Evolutionary conservation across 2,888 invertebrate genomes (phyloP), one percentile per base, ranked within the genome.

Genomic region (Eurytoma adleriae): DNA sequence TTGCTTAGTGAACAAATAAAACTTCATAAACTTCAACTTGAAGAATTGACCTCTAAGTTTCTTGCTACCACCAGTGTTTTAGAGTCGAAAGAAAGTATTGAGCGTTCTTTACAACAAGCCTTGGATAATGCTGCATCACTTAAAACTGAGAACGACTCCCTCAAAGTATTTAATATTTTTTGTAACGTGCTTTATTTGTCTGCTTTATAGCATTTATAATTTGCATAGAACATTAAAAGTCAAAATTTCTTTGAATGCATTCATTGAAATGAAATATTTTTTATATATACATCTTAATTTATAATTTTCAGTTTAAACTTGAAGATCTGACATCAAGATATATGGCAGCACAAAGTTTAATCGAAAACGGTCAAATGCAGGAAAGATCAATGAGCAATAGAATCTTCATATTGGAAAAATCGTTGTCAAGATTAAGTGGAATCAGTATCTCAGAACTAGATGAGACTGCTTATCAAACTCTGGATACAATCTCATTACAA

Each of bases 51-150:
- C 0, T 86, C 89, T 0, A 90, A 91, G 66, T 89, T 88, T 24
- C 78, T 90, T 0, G 83, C 90, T 0, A 83, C 87, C 0, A 85
- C 86, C 12, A 88, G 87, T 30, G 85, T 90, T 3, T 77, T 89
- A 0, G 90, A 90, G 10, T 90, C 90, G 0, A 90, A 90, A 57
- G 90, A 90, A 62, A 90, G 90, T 48, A 89, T 90, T 10, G 90
- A 90, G 67, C 85, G 87, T 16, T 90, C 90, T 0, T 80, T 91
- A n/a, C 90, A 90, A 50, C 88, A 90, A 54, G 89, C 90, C 0
- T 50, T 89, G 12, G 85, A 84, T 2, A 88, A 87, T 66, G 87
- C 88, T 1, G 84, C 86, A 0, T 68, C 75, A 3, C 77, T 89
- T 3, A 88, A 86, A 57, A 85, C 87, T 2, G 89, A 90, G 50